Conservation (phyloP, 2,113 vertebrate species). For the Colossoma macropomum region DNA sequence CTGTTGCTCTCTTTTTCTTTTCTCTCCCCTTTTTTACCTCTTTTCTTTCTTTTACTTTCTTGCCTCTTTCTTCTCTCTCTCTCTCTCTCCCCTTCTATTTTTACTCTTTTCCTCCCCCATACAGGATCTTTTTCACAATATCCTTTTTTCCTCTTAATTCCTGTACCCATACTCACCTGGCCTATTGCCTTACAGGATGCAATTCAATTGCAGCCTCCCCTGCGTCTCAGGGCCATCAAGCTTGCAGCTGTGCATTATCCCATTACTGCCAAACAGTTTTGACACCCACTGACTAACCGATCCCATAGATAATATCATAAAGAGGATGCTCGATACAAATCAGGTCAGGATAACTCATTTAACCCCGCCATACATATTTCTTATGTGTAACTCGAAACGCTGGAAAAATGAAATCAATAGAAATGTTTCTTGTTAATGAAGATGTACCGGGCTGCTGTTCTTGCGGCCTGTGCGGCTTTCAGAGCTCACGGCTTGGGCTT, state of each 20-base stretch:
- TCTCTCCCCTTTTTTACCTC: too few relatives aligned
- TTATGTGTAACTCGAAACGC: constrained; percentile 91
- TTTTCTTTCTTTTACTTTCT: too few relatives aligned
- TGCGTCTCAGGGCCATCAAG: constrained; percentile 32
- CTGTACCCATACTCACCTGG: constrained; percentile 41
- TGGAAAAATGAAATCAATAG: constrained; percentile 91
- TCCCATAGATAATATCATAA: constrained; percentile 88
- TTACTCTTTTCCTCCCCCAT: not conserved
- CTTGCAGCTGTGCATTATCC: constrained; percentile 82
- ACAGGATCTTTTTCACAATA: not conserved
- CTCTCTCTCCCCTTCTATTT: not conserved
- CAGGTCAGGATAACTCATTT: constrained; percentile 88
- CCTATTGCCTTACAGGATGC: constrained; percentile 39
- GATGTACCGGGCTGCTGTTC: constrained; percentile 85
- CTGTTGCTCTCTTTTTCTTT: too few relatives aligned
- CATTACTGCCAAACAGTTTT: constrained; percentile 92
- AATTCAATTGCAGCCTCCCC: constrained; percentile 51
- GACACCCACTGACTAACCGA: constrained; percentile 90
- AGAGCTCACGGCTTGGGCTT: constrained; percentile 83
- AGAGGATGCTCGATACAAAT: constrained; percentile 88
- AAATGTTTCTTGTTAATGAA: constrained; percentile 95
- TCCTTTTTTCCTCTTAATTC: constrained; percentile 33
- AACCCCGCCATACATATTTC: constrained; percentile 88
- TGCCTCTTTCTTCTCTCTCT: too few relatives aligned
- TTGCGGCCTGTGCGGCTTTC: constrained; percentile 81